Evolutionary conservation across 2,113 vertebrate genomes (phyloP).

Genomic region (Phrynosoma platyrhinos): DNA sequence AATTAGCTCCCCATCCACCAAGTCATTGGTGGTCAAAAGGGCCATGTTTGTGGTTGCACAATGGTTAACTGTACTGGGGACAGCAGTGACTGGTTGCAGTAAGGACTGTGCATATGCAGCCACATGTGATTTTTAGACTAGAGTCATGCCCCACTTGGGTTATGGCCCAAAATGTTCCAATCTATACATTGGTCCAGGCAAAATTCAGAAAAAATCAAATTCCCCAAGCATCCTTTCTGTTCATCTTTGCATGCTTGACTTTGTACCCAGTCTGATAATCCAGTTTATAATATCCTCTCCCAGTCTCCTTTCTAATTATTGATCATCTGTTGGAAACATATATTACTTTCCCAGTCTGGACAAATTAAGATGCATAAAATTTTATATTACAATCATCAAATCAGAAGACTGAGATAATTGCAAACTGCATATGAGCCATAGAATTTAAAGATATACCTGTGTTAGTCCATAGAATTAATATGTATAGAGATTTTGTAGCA

Average conservation of each 20-base stretch:
- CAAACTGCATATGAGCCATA: neutral
- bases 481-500: no score
- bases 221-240: neutral
- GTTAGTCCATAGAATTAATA: no score
- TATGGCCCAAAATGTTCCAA: no score
- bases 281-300: neutral
- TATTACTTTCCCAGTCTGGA: neutral
- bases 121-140: no score
- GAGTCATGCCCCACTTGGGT: no score
- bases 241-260: neutral
- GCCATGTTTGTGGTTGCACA: no score
- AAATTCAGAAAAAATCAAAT: neutral
- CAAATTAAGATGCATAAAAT: neutral
- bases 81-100: no score
- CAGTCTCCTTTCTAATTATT: neutral
- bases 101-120: no score
- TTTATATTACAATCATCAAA: neutral
- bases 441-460: neutral
- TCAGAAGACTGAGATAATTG: neutral
- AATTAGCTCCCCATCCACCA: no score
- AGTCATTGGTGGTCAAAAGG: no score
- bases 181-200: neutral
- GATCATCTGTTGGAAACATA: neutral
- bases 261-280: neutral
- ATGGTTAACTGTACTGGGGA: no score